Base-by-base conservation (phyloP, 1,140 invertebrate species). In the Cydia amplana region DNA sequence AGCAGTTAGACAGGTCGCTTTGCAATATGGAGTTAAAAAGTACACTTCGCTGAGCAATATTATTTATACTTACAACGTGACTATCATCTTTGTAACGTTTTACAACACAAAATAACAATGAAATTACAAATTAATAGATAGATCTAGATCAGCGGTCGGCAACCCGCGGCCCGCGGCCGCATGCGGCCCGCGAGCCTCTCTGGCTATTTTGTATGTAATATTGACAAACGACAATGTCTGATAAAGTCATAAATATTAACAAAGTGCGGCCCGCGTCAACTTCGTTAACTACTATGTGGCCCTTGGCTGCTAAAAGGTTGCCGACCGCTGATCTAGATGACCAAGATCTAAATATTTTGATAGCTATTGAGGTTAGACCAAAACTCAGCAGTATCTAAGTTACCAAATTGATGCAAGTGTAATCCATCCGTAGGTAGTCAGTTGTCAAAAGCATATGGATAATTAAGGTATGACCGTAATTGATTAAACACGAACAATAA, bases 71-170 rank as follows among this genome's bases (percentile, higher is more conserved):
- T 51, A 51, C 16, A 51, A 51, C 16, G 46, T 51, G 46, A 51
- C n/a, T n/a, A 46, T 55, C 51, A 55, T n/a, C 12, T 55, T 55
- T 55, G 43, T 55, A 55, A 55, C 51, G n/a, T 55, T 55, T 55
- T 18, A 6, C 16, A 55, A 1, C 49, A 1, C 49, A 55, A 55
- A 4, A n/a, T 18, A 7, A 55, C 49, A 7, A n/a, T 4, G 0
- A n/a, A 51, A 4, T 51, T n/a, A 51, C n/a, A n/a, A 55, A n/a
- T 55, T 18, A 55, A 4, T 55, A 46, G 43, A n/a, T 55, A 55
- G 2, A 55, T 55, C n/a, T 55, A n/a, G n/a, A 18, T 18, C 3
- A 55, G n/a, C n/a, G n/a, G n/a, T n/a, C n/a, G n/a, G n/a, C n/a
- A n/a, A n/a, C n/a, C n/a, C n/a, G n/a, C n/a, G n/a, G n/a, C n/a